phyloP scores from a whole-genome alignment of 2,888 invertebrate genomes.

The Zele albiditarsus region DNA sequence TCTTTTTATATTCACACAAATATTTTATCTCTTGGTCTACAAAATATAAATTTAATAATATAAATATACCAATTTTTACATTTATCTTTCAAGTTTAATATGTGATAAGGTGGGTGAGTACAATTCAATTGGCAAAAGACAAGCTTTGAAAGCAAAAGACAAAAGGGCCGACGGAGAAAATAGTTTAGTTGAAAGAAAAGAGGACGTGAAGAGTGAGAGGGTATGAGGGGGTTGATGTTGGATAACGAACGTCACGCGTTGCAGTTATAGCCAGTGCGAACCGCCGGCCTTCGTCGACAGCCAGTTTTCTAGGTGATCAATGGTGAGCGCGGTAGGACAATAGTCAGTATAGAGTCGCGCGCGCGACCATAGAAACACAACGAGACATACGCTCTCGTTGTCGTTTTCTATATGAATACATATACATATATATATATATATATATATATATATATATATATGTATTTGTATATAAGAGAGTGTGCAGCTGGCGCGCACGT shows the following conservation, averaged over 20 bases:
- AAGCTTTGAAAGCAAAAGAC: background rate
- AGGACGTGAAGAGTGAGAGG: background rate
- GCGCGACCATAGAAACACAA: conserved; percentile 42
- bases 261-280: conserved; percentile 29
- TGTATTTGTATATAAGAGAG: background rate
- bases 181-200: too few relatives aligned
- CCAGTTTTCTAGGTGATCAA: conserved; percentile 48
- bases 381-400: conserved; percentile 1
- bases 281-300: conserved; percentile 32
- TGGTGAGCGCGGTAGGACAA: conserved; percentile 46
- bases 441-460: background rate
- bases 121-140: conserved; percentile 6
- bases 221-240: background rate
- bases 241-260: conserved; percentile 30
- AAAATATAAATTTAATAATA: too few relatives aligned
- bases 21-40: too few relatives aligned
- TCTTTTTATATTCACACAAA: background rate
- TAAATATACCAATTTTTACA: background rate
- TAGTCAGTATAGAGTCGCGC: conserved; percentile 39
- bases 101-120: background rate
- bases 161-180: background rate
- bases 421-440: background rate
- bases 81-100: background rate
- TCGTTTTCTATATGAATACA: background rate
- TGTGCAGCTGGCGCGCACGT: conserved; percentile 23